These are phyloP conservation scores for Macroteleia sp. DNA, from an alignment of 2,888 invertebrate genomes.

Conservation along the genomic window DNA sequence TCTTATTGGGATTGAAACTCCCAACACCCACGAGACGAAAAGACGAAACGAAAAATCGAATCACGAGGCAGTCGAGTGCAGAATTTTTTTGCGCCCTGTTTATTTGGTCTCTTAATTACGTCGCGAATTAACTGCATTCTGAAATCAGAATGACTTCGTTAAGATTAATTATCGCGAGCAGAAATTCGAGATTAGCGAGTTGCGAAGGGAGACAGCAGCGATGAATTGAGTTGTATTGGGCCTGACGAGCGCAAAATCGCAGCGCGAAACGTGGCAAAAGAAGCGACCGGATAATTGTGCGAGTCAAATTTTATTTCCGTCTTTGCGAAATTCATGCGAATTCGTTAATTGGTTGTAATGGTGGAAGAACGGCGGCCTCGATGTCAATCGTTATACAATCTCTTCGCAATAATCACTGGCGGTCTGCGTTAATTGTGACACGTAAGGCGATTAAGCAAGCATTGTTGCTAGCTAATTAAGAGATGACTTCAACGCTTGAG, in stretches of 20 bases:
- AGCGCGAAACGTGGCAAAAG: slow-evolving; percentile 14
- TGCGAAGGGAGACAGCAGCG: neutral
- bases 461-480: slow-evolving; percentile 80
- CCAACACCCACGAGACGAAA: neutral
- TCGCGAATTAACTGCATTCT: slow-evolving; percentile 36
- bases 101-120: slow-evolving; percentile 23
- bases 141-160: slow-evolving; percentile 51
- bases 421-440: slow-evolving; percentile 78
- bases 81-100: slow-evolving; percentile 6
- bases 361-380: slow-evolving; percentile 23
- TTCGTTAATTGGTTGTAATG: slow-evolving; percentile 56
- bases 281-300: slow-evolving; percentile 23
- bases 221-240: slow-evolving; percentile 35
- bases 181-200: slow-evolving; percentile 23
- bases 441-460: slow-evolving; percentile 78
- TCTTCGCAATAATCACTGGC: slow-evolving; percentile 70
- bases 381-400: slow-evolving; percentile 68
- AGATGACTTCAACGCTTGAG: slow-evolving; percentile 74
- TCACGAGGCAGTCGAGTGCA: neutral
- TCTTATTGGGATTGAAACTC: slow-evolving; percentile 11
- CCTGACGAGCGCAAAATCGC: slow-evolving; percentile 19
- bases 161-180: slow-evolving; percentile 33
- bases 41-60: slow-evolving; percentile 11
- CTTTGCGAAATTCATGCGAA: slow-evolving; percentile 48
- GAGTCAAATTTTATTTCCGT: slow-evolving; percentile 48